These are phyloP conservation scores for Carassius carassius DNA, from an alignment of 2,113 vertebrate species.

Conservation along the genomic window DNA sequence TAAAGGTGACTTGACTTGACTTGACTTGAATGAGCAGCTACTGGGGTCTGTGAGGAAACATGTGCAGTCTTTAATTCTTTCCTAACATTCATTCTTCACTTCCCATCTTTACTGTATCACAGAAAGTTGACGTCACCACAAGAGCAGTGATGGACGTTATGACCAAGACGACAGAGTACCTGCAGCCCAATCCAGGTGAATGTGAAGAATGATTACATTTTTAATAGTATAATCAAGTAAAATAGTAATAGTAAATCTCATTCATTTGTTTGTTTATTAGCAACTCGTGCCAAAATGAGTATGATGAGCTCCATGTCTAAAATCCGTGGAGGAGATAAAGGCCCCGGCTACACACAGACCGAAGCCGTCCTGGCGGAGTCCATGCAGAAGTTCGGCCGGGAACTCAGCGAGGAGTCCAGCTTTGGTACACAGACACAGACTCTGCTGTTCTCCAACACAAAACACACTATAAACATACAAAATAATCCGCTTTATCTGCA, in stretches of 20 bases:
- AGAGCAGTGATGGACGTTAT: slow-evolving; percentile 96
- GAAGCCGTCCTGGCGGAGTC: slow-evolving; percentile 90
- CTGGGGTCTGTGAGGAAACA: neutral
- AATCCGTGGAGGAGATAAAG: slow-evolving; percentile 95
- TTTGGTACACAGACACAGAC: slow-evolving; percentile 77
- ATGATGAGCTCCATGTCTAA: slow-evolving; percentile 99
- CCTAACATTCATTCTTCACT: neutral
- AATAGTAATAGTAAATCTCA: too few species aligned
- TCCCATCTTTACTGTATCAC: slow-evolving; percentile 52
- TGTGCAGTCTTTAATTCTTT: neutral
- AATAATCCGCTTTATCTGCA: too few species aligned
- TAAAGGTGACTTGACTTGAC: too few species aligned
- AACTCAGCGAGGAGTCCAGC: slow-evolving; percentile 94
- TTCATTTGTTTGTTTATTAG: slow-evolving; percentile 67
- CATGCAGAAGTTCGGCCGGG: slow-evolving; percentile 93
- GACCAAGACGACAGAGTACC: slow-evolving; percentile 96
- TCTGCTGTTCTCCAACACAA: too few species aligned
- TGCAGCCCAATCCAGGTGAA: slow-evolving; percentile 97
- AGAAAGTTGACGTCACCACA: slow-evolving; percentile 94
- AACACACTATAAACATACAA: too few species aligned
- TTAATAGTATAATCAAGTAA: too few species aligned
- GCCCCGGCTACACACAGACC: slow-evolving; percentile 93
- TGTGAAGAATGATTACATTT: neutral
- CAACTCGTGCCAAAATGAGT: slow-evolving; percentile 97
- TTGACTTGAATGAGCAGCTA: neutral